These are phyloP conservation scores for Galeopsomyia nigrocyanea DNA, from an alignment of 2,888 invertebrate genomes.

Conservation along the genomic window DNA sequence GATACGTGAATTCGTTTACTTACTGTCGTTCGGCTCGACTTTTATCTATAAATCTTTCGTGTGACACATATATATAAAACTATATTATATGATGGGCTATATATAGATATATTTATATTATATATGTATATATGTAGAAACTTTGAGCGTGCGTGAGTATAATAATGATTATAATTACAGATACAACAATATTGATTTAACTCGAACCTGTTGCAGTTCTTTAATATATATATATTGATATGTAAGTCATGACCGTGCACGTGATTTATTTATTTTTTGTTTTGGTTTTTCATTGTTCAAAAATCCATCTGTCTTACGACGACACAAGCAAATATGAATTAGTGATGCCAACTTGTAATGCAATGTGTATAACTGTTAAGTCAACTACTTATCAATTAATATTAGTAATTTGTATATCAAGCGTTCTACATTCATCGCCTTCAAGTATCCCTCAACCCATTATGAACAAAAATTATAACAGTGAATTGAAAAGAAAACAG, in stretches of 20 bases:
- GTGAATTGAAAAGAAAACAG: not conserved
- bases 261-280: conserved; percentile 39
- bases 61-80: conserved; percentile 61
- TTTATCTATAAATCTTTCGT: conserved; percentile 62
- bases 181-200: conserved; percentile 42
- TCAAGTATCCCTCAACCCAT: not conserved
- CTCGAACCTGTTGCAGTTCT: conserved; percentile 59
- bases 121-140: conserved; percentile 40
- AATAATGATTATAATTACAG: conserved; percentile 44
- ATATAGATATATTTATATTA: conserved; percentile 30
- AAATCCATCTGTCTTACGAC: not conserved
- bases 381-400: conserved; percentile 37
- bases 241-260: conserved; percentile 30
- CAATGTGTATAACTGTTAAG: conserved; percentile 33
- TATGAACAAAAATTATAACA: conserved; percentile 3
- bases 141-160: conserved; percentile 47
- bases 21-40: conserved; percentile 66
- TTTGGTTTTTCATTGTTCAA: not conserved
- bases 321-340: conserved; percentile 38
- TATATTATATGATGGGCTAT: conserved; percentile 46
- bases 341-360: conserved; percentile 28
- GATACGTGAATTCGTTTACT: conserved; percentile 65
- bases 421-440: conserved; percentile 35
- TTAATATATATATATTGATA: conserved; percentile 30
- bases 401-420: conserved; percentile 36